phyloP scores from a whole-genome alignment of 2,797 vertebrate genomes.

The Peromyscus eremicus region DNA sequence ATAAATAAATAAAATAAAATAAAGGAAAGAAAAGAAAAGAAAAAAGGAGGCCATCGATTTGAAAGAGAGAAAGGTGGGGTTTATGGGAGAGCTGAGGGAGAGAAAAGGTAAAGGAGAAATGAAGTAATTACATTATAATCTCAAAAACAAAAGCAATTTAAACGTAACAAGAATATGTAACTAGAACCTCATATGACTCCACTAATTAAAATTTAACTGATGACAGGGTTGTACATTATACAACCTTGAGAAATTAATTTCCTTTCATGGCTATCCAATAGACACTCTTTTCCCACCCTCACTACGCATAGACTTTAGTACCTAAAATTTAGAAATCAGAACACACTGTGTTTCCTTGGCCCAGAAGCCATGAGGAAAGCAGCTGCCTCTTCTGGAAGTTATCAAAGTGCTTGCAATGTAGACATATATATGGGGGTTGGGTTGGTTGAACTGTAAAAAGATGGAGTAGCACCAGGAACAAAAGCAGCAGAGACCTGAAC shows the following conservation, averaged over 20 bases:
- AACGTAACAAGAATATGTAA: background rate
- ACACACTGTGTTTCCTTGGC: background rate
- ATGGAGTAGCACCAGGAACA: too few relatives aligned
- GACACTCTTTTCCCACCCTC: background rate
- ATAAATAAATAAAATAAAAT: too few relatives aligned
- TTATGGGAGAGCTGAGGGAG: too few relatives aligned
- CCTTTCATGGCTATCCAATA: background rate
- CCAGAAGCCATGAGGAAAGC: background rate
- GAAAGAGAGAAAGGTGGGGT: background rate
- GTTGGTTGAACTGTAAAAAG: background rate
- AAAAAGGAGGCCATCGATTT: background rate
- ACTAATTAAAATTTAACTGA: background rate
- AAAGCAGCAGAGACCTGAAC: background rate
- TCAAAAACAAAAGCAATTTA: background rate
- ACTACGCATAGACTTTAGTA: background rate
- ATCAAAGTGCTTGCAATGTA: background rate
- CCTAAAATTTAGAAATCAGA: background rate
- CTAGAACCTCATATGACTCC: background rate
- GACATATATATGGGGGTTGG: background rate
- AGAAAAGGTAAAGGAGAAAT: background rate
- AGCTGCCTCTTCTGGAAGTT: background rate
- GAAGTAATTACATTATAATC: background rate
- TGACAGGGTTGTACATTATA: background rate
- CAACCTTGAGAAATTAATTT: background rate
- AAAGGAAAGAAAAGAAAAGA: too few relatives aligned